These are phyloP conservation scores for Hippocampus comes DNA, from an alignment of 2,113 vertebrate genomes.

Conservation along the genomic window DNA sequence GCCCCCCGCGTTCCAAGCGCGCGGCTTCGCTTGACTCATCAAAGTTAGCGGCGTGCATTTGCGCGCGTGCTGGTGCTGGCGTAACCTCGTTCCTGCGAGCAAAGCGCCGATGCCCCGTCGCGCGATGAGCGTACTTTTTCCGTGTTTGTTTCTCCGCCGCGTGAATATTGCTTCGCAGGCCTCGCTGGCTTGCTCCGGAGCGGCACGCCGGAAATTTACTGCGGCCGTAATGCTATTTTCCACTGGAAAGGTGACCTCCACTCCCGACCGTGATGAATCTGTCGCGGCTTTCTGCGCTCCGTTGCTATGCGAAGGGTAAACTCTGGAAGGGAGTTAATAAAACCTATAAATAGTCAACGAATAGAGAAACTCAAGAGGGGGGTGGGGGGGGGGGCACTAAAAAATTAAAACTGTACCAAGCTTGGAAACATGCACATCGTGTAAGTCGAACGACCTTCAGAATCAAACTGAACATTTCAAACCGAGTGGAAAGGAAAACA, in stretches of 20 bases:
- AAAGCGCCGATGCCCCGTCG: slow-evolving; percentile 46
- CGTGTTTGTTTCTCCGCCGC: slow-evolving; percentile 55
- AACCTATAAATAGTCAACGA: slow-evolving; percentile 7
- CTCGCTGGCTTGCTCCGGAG: slow-evolving; percentile 45
- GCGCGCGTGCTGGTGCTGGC: slow-evolving; percentile 45
- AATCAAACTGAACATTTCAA: background rate
- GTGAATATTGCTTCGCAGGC: slow-evolving; percentile 42
- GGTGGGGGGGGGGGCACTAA: background rate
- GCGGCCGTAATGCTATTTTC: slow-evolving; percentile 49
- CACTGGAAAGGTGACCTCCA: slow-evolving; percentile 62
- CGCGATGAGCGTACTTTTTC: slow-evolving; percentile 51
- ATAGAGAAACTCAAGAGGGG: background rate
- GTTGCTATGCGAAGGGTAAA: background rate
- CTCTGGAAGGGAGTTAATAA: slow-evolving; percentile 5
- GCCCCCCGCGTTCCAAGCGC: background rate
- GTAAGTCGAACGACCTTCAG: background rate
- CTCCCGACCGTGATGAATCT: slow-evolving; percentile 42
- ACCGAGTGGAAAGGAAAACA: background rate
- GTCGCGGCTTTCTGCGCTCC: slow-evolving; percentile 24
- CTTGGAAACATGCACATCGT: background rate
- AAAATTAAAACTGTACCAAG: background rate
- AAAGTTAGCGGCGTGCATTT: slow-evolving; percentile 17
- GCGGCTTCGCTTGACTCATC: slow-evolving; percentile 24
- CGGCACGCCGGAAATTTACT: slow-evolving; percentile 58
- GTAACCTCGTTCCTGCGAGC: slow-evolving; percentile 57